phyloP scores from a whole-genome alignment of 1,140 invertebrate species.

The Tetragnatha versicolor region DNA sequence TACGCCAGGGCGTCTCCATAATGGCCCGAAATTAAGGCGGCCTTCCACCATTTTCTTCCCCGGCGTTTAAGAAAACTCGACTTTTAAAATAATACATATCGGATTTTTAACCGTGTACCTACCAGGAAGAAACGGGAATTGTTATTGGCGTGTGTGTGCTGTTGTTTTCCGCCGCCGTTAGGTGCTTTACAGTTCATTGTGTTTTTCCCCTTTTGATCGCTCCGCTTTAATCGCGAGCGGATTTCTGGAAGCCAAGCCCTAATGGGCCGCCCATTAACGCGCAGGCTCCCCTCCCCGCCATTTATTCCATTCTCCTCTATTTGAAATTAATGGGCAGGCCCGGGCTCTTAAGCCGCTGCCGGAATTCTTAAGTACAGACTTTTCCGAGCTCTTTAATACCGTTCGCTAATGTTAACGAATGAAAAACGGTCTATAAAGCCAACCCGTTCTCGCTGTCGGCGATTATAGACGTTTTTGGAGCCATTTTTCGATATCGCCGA shows the following conservation, averaged over 20 bases:
- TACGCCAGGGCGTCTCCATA: background rate
- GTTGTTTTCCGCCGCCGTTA: conserved; percentile 10
- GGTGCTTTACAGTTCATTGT: conserved; percentile 34
- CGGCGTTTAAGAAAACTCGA: conserved; percentile 28
- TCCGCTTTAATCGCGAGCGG: conserved; percentile 8
- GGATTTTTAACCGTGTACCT: conserved; percentile 15
- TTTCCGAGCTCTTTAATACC: conserved; percentile 11
- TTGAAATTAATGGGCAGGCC: conserved; percentile 29
- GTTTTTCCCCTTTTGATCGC: conserved; percentile 26
- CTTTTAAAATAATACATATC: conserved; percentile 38
- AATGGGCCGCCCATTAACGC: conserved; percentile 28
- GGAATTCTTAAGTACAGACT: conserved; percentile 29
- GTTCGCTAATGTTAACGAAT: conserved; percentile 29
- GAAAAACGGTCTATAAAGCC: background rate
- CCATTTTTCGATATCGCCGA: conserved; percentile 22
- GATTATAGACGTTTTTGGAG: conserved; percentile 26
- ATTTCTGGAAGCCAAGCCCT: conserved; percentile 8
- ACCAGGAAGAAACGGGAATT: conserved; percentile 17
- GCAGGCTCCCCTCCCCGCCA: background rate
- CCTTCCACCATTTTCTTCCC: background rate
- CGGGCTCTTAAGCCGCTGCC: background rate
- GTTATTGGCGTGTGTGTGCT: conserved; percentile 30
- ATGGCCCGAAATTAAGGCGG: conserved; percentile 36
- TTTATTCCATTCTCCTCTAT: conserved; percentile 14
- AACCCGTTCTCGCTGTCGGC: background rate